These are phyloP conservation scores for Aphis gossypii DNA, from an alignment of 1,140 invertebrate genomes.

Conservation along the genomic window DNA sequence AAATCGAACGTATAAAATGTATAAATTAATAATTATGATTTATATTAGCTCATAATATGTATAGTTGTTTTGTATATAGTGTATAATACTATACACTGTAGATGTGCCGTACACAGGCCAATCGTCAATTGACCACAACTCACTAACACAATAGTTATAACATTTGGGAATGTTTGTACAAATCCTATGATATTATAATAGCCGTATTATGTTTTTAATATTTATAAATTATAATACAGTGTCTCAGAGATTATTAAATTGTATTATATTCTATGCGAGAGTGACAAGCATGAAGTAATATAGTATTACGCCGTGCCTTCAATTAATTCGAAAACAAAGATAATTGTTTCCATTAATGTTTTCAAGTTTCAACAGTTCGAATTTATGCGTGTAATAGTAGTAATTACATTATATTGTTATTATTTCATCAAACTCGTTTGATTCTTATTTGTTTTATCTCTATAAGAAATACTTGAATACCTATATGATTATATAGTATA, in stretches of 20 bases:
- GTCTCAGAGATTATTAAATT: not conserved
- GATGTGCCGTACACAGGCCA: not conserved
- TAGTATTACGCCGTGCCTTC: not conserved
- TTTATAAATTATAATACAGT: not conserved
- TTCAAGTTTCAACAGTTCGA: not conserved
- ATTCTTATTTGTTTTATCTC: not conserved
- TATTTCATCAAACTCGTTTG: not conserved
- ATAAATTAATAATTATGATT: not conserved
- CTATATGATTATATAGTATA: not conserved
- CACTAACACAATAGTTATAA: not conserved
- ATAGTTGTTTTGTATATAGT: no score
- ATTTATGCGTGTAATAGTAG: slow-evolving; percentile 5
- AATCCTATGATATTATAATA: not conserved
- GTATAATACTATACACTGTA: not conserved
- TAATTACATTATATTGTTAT: not conserved
- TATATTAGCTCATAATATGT: not conserved
- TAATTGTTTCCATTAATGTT: not conserved
- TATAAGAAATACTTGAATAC: not conserved
- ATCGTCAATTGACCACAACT: not conserved
- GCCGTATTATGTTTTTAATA: not conserved
- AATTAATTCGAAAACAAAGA: not conserved
- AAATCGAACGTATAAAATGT: not conserved
- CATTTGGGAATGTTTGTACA: not conserved
- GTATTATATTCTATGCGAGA: not conserved
- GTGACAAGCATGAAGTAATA: slow-evolving; percentile 1